Base-by-base conservation (phyloP, 2,113 vertebrate genomes). In the Engraulis encrasicolus region DNA sequence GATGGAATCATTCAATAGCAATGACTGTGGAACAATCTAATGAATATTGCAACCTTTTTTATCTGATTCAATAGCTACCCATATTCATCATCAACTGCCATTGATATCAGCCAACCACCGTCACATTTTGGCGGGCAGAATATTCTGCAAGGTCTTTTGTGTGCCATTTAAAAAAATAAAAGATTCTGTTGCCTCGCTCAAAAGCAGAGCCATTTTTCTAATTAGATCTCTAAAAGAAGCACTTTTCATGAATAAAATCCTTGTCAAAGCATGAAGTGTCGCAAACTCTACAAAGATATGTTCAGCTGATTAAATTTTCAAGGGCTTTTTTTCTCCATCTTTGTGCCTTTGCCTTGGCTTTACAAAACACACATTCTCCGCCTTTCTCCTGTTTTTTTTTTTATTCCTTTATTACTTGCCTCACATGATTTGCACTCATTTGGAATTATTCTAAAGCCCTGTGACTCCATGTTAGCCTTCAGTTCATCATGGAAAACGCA, bases 271-370 rank as follows among this genome's bases (percentile, higher is more conserved):
- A 1, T 27, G n/a, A 66, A 23, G 58, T 27, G 58, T 31, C 58
- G 23, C 58, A 66, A 12, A 66, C 58, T 66, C n/a, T 66, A 31
- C 1, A 6, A 14, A 66, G 23, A 66, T 27, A 27, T 15, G 15
- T 66, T 66, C 58, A 66, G 58, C 58, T 66, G n/a, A 23, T 66
- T 66, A 31, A 23, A n/a, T 66, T 31, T 66, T 66, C 58, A 66
- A 31, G 58, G 27, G 20, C 6, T 66, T 58, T 23, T 66, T 12
- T 1, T 31, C n/a, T 2, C 27, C 23, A 9, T 14, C 2, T 31
- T 2, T 27, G 58, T 66, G 58, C n/a, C 7, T 27, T 11, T 31
- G 11, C 58, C 14, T 31, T 66, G 20, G 19, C 58, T 27, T 31
- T 45, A 45, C 54, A 66, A n/a, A 27, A 11, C 7, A 27, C 11